Evolutionary conservation across 2,113 vertebrate genomes (phyloP).

Genomic region (Eurystomus gularis): DNA sequence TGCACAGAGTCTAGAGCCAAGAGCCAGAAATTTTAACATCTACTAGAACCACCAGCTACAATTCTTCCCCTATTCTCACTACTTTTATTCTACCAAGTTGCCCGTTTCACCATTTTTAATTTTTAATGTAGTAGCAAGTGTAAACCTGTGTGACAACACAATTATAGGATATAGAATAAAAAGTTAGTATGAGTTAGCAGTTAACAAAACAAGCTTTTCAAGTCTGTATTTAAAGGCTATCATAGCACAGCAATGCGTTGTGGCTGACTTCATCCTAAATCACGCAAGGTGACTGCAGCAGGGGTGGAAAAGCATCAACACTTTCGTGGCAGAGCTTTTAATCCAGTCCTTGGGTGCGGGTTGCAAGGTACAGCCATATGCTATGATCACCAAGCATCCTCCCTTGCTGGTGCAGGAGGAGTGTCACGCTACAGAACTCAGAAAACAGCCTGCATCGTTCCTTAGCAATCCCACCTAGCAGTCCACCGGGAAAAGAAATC

Average conservation of each 20-base stretch:
- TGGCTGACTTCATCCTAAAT: not conserved
- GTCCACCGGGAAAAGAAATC: rapidly evolving
- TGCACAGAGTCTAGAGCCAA: not conserved
- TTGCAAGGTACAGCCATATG: rapidly evolving
- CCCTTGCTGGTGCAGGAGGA: not conserved
- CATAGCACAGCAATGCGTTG: not conserved
- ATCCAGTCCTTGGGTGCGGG: not conserved
- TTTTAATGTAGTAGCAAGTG: not conserved
- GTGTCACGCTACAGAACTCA: not conserved
- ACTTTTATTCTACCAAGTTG: not conserved
- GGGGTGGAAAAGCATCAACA: not conserved
- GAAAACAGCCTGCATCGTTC: not conserved
- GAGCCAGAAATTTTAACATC: constrained; percentile 1
- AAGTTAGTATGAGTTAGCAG: not conserved
- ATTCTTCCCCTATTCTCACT: not conserved
- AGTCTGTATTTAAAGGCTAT: not conserved
- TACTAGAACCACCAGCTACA: not conserved
- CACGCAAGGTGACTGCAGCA: rapidly evolving
- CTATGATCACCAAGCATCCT: not conserved
- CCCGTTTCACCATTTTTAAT: not conserved
- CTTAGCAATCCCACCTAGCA: not conserved
- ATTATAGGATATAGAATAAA: not conserved
- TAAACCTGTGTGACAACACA: not conserved
- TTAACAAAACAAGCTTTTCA: not conserved
- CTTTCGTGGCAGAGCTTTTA: not conserved